A percentile compares a stretch with the other conserved stretches of the same genome.
Conservation (phyloP, 2,888 invertebrate species). For the Phyto melanocephala region DNA sequence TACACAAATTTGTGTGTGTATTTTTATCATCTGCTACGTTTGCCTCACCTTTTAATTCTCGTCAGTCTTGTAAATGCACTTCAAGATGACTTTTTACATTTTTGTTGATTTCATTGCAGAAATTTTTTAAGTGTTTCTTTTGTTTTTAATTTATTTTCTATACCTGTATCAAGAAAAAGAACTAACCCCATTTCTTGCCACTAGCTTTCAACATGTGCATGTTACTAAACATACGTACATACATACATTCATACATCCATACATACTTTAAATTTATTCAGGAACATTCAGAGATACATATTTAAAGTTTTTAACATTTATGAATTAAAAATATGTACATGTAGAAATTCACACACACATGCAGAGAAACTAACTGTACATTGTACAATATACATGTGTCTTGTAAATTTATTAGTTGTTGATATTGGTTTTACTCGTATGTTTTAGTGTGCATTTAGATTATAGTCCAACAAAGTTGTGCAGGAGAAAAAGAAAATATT, state of each 20-base stretch:
- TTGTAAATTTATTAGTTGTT: not conserved
- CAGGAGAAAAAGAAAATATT: too few species aligned
- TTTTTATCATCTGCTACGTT: conserved; percentile 1
- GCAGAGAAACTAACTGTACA: too few species aligned
- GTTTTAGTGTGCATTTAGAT: too few species aligned
- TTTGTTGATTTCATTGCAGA: conserved; percentile 31
- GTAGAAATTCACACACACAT: not conserved
- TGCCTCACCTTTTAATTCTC: not conserved
- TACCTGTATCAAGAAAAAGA: not conserved
- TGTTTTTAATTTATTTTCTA: conserved; percentile 37
- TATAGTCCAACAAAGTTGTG: too few species aligned
- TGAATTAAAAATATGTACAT: not conserved
- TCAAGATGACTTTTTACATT: conserved; percentile 44
- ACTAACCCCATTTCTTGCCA: not conserved
- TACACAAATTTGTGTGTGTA: not conserved
- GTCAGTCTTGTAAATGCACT: conserved; percentile 49
- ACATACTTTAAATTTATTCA: too few species aligned
- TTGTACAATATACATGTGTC: too few species aligned
- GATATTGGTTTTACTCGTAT: too few species aligned
- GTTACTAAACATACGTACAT: not conserved
- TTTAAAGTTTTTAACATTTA: conserved; percentile 7
- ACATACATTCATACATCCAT: not conserved
- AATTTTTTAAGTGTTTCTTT: conserved; percentile 46
- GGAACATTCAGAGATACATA: not conserved
- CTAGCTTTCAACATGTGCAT: not conserved